Base-by-base conservation (phyloP, 2,113 vertebrate species). In the Menura novaehollandiae region DNA sequence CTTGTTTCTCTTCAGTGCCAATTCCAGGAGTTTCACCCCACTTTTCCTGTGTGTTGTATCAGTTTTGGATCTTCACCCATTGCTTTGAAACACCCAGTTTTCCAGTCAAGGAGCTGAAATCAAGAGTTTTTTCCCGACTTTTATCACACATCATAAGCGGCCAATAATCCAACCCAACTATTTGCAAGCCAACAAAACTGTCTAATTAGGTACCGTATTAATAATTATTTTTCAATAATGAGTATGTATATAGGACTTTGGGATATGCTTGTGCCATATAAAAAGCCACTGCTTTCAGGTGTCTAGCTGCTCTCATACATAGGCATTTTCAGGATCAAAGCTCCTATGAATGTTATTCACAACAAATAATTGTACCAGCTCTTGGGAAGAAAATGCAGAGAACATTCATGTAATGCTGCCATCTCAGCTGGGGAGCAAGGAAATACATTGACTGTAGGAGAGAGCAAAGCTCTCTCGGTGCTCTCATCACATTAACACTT, bases 281-380 rank as follows among this genome's bases (percentile, higher is more conserved):
- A 72, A 66, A 39, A 10, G 2, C 4, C 9, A 6, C 26, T 90
- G 19, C 35, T 74, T 32, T 88, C 76, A 51, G 63, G 76, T 94
- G 72, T 69, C 73, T 95, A 47, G 68, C 44, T 86, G 92, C 68
- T 84, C 32, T 91, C 80, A 81, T 68, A 52, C 75, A 60, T 44
- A 90, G 62, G 56, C 47, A 49, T 95, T 96, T 95, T 81, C 76
- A 91, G 92, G 82, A 96, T 93, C 85, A 90, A 92, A 84, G 73
- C 93, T 93, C 47, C 90, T 53, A 30, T 49, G 79, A 75, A 78
- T 64, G 76, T 91, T 95, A 89, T 44, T 96, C 88, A 91, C 95
- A 94, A 93, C 78, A 88, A 89, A 86, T 91, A 93, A 93, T 92
- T 93, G 88, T 89, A 56, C 89, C 64, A 68, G 90, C 41, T 96